A percentile compares a stretch with the other conserved stretches of the same genome.
phyloP scores from a whole-genome alignment of 2,113 vertebrate genomes.

The Tenebrosternarchus preto region DNA sequence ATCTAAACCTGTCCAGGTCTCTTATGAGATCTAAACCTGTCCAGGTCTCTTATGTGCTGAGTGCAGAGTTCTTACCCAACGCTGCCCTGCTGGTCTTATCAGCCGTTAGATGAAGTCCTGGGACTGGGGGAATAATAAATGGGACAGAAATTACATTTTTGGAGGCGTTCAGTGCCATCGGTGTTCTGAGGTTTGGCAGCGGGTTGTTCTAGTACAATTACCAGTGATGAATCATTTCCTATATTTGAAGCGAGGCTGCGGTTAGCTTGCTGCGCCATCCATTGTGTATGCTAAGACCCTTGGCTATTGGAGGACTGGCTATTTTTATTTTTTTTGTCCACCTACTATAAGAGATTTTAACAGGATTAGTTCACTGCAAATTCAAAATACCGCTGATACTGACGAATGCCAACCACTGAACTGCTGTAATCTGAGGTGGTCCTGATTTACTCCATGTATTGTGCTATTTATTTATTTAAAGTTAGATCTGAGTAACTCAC shows the following conservation, averaged over 20 bases:
- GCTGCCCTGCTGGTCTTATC: slow-evolving; percentile 9
- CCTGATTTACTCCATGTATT: background rate
- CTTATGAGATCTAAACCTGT: background rate
- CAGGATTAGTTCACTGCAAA: background rate
- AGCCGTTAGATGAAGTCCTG: background rate
- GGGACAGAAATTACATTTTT: slow-evolving; percentile 30
- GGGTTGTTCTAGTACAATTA: slow-evolving; percentile 13
- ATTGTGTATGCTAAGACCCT: slow-evolving; percentile 8
- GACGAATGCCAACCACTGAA: background rate
- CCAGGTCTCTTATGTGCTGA: background rate
- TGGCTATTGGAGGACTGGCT: background rate
- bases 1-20: background rate
- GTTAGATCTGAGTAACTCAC: no score
- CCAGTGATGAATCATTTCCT: slow-evolving; percentile 28
- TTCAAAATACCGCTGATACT: slow-evolving; percentile 7
- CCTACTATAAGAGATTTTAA: background rate
- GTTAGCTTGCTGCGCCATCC: background rate
- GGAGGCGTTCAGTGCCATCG: background rate
- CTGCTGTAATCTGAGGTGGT: background rate
- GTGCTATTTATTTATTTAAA: no score
- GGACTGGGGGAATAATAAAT: slow-evolving; percentile 19
- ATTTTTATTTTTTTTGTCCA: background rate
- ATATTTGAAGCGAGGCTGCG: slow-evolving; percentile 10
- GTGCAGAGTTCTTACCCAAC: slow-evolving; percentile 22
- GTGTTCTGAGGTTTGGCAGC: slow-evolving; percentile 16